These are phyloP conservation scores for Tenualosa thibaudeaui DNA, from an alignment of 2,797 vertebrate species.

Conservation along the genomic window DNA sequence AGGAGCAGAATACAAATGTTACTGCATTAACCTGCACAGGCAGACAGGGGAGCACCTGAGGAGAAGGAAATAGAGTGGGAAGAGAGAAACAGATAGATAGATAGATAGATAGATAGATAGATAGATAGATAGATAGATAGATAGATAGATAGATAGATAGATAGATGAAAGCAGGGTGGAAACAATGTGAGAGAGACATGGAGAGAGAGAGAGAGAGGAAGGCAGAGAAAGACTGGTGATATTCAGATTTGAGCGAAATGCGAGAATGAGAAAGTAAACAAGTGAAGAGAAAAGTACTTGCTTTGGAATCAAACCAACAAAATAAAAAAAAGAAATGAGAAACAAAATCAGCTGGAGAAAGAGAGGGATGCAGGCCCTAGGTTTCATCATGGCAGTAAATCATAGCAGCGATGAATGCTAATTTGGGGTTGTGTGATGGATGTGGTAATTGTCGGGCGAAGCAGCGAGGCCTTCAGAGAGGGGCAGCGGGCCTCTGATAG, in stretches of 20 bases:
- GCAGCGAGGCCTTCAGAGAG: conserved; percentile 40
- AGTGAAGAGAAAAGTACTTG: no score
- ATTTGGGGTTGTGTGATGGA: conserved; percentile 55
- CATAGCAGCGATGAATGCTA: conserved; percentile 59
- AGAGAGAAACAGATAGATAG: not conserved
- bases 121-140: not conserved
- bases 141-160: not conserved
- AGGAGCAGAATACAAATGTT: conserved; percentile 69
- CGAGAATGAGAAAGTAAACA: no score
- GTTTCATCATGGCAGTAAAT: conserved; percentile 55
- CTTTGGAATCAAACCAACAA: not conserved
- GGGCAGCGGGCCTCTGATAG: conserved; percentile 51
- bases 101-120: not conserved
- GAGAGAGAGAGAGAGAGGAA: not conserved
- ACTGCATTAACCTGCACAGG: conserved; percentile 58
- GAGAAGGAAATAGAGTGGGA: conserved; percentile 38
- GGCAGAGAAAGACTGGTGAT: not conserved
- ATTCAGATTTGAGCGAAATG: not conserved
- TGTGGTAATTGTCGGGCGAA: conserved; percentile 58
- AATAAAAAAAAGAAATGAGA: not conserved
- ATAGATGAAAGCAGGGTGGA: no score
- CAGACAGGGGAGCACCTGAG: conserved; percentile 37
- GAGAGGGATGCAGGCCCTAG: not conserved
- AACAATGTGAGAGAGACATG: no score
- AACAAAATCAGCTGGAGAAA: conserved; percentile 9